Evolutionary conservation across 1,140 invertebrate genomes (phyloP).

Genomic region (Leptinotarsa lineolata): DNA sequence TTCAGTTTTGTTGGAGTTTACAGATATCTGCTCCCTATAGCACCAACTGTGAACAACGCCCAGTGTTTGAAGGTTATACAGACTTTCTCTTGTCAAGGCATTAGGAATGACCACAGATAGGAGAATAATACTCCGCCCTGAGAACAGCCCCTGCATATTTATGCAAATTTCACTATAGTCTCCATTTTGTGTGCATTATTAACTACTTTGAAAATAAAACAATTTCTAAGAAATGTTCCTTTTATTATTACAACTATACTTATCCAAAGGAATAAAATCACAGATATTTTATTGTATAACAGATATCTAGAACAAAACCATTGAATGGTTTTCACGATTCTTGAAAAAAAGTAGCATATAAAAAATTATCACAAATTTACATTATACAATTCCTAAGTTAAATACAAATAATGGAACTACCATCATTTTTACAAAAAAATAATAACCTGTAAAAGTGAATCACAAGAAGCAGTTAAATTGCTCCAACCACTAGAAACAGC

Average conservation of each 20-base stretch:
- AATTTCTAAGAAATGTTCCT: not conserved
- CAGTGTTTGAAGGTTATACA: no score
- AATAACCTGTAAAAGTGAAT: not conserved
- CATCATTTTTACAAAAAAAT: not conserved
- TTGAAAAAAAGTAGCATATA: conserved; percentile 1
- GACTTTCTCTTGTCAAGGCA: no score
- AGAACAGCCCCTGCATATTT: no score
- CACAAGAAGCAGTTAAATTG: not conserved
- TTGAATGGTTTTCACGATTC: not conserved
- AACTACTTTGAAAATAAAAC: not conserved
- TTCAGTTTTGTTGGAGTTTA: no score
- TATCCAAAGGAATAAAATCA: conserved; percentile 49
- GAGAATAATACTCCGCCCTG: no score
- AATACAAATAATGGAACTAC: not conserved
- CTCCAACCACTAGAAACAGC: no score
- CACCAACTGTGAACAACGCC: no score
- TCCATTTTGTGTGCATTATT: no score
- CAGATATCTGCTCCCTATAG: no score
- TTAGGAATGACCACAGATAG: no score
- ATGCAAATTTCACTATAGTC: no score
- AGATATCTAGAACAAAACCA: conserved; percentile 12
- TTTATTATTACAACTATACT: conserved; percentile 31
- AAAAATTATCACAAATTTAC: conserved; percentile 30
- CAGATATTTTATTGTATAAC: conserved; percentile 50
- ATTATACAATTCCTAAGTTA: not conserved